Evolutionary conservation across 2,888 invertebrate genomes (phyloP), one percentile per base, ranked within the genome.

Genomic region (Troides helena): DNA sequence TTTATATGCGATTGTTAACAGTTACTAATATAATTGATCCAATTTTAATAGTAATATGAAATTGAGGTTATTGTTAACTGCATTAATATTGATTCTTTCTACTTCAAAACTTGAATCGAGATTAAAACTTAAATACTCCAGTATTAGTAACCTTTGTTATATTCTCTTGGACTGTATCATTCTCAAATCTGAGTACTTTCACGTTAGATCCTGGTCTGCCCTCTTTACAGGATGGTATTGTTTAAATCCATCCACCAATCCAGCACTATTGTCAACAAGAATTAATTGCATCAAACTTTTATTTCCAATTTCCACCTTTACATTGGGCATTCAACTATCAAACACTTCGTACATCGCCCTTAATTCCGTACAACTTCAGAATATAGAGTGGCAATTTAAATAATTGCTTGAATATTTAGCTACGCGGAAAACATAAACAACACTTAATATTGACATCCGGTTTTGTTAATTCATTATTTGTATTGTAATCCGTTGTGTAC

Each of bases 401-500:
- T 14, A 68, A 50, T 21, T 2, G 18, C 36, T 8, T 50, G 25
- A 53, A 50, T 18, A 50, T 17, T 53, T 12, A 64, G 8, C 2
- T 66, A 25, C 36, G 6, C n/a, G 10, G 30, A 12, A 57, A 62
- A 43, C 39, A 62, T 21, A 56, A 57, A 36, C 3, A 25, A 56
- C 18, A 7, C 62, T 39, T 39, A 18, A 23, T 56, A 57, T 43
- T 12, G 8, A 14, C 14, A 46, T 23, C 46, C 23, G 46, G 59
- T 60, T 60, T 57, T 56, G 60, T 69, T 43, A 57, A 62, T 66
- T 70, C 58, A 21, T 69, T 59, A 61, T 50, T 56, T 46, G 64
- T 69, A 57, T 56, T 60, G 30, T 62, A 43, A 67, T 65, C 68
- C 68, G 57, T 65, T 30, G 17, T n/a, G 62, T 59, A 58, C 63